Percentiles rank a stretch among this genome's conserved stretches.
Conservation (phyloP, 30 jellyfish, hydroid and myxozoan genomes). For the Aurelia sp. region DNA sequence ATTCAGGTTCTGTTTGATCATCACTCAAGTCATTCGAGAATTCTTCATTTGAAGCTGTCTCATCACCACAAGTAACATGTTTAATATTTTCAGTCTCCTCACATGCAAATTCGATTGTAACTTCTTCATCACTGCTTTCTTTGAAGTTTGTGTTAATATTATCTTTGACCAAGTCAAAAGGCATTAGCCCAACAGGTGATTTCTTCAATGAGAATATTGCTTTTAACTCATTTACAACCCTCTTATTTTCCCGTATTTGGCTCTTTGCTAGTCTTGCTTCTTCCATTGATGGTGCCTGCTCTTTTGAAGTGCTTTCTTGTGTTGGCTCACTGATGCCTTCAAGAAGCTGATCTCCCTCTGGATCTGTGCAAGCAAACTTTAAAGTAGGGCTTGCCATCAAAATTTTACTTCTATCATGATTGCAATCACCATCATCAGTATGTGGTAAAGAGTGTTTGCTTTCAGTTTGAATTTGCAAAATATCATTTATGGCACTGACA, state of each 20-base stretch:
- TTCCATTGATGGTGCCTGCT: background rate
- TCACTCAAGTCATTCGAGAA: background rate
- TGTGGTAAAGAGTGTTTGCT: background rate
- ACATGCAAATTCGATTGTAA: background rate
- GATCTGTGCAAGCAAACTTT: background rate
- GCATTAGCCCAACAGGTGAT: constrained; percentile 59
- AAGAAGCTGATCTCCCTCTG: constrained; percentile 50
- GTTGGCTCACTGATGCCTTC: constrained; percentile 60
- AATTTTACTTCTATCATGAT: background rate
- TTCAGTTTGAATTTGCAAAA: background rate
- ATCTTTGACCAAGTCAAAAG: constrained; percentile 46
- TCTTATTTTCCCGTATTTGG: constrained; percentile 39
- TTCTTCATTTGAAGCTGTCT: background rate
- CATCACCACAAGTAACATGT: background rate
- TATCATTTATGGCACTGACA: constrained; percentile 1
- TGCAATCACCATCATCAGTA: background rate
- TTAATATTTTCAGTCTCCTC: background rate
- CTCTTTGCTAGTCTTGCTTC: constrained; percentile 7
- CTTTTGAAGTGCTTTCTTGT: background rate
- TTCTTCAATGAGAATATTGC: constrained; percentile 39
- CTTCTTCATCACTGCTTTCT: constrained; percentile 9
- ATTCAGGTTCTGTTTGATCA: background rate
- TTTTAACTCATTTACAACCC: constrained; percentile 40
- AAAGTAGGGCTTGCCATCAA: background rate
- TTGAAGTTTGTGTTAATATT: background rate